Evolutionary conservation across 2,888 invertebrate genomes (phyloP).

Genomic region (Hydropsyche betteni): DNA sequence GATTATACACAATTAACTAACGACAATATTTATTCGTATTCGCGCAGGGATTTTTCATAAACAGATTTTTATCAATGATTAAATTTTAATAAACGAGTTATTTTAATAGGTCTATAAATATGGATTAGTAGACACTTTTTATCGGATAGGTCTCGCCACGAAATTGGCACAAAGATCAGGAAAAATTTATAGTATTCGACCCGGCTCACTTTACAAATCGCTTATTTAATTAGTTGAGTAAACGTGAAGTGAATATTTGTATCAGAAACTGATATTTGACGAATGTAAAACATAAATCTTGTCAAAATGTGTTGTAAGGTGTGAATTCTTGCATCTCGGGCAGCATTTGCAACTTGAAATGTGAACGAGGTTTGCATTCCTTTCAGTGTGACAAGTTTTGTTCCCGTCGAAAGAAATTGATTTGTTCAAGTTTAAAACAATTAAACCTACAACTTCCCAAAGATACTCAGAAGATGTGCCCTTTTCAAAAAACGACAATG

Average conservation of each 20-base stretch:
- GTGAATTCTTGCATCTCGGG: constrained; percentile 1
- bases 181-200: too few species aligned
- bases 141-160: neutral
- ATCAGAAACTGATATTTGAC: constrained; percentile 13
- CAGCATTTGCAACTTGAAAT: constrained; percentile 15
- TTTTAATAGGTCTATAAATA: constrained; percentile 11
- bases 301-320: constrained; percentile 22
- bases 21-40: constrained; percentile 2
- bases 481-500: too few species aligned
- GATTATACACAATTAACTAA: neutral
- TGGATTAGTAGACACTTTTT: neutral
- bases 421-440: neutral
- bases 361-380: constrained; percentile 26
- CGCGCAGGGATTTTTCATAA: neutral
- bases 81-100: neutral
- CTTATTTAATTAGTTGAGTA: neutral
- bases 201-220: neutral
- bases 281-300: constrained; percentile 19
- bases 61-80: constrained; percentile 1
- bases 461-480: neutral
- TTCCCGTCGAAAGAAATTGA: constrained; percentile 22
- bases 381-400: constrained; percentile 19
- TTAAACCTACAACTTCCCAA: neutral
- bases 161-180: too few species aligned
- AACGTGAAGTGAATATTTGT: neutral